These are phyloP conservation scores for Lycophotia porphyrea DNA, from an alignment of 2,888 invertebrate genomes.

Conservation along the genomic window DNA sequence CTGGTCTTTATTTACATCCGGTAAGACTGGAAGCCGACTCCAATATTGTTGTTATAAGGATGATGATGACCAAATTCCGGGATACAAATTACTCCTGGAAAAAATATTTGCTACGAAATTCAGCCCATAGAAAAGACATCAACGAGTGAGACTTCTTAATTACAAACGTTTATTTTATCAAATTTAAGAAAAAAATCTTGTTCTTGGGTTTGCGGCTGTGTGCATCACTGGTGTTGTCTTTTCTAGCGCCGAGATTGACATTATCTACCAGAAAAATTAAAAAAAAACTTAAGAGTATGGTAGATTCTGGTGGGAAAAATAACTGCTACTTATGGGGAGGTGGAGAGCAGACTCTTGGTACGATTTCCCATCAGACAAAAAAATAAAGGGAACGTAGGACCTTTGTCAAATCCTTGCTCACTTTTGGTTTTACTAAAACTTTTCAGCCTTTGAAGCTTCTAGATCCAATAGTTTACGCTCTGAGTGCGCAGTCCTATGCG, in stretches of 20 bases:
- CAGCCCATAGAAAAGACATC: constrained; percentile 65
- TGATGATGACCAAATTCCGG: not conserved
- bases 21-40: not conserved
- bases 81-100: not conserved
- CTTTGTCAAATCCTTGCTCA: not conserved
- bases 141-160: constrained; percentile 45
- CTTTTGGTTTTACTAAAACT: not conserved
- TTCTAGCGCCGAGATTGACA: not conserved
- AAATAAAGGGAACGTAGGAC: no score
- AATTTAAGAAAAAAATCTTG: not conserved
- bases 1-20: not conserved
- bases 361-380: not conserved
- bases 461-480: not conserved
- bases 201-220: no score
- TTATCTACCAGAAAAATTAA: not conserved
- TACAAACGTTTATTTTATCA: not conserved
- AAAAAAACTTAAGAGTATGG: not conserved
- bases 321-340: not conserved
- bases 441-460: not conserved
- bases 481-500: not conserved
- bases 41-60: not conserved
- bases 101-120: not conserved
- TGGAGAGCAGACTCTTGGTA: not conserved
- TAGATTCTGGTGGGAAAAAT: not conserved
- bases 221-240: not conserved